Evolutionary conservation across 1,140 invertebrate species (phyloP).

Genomic region (Helicoverpa zea): DNA sequence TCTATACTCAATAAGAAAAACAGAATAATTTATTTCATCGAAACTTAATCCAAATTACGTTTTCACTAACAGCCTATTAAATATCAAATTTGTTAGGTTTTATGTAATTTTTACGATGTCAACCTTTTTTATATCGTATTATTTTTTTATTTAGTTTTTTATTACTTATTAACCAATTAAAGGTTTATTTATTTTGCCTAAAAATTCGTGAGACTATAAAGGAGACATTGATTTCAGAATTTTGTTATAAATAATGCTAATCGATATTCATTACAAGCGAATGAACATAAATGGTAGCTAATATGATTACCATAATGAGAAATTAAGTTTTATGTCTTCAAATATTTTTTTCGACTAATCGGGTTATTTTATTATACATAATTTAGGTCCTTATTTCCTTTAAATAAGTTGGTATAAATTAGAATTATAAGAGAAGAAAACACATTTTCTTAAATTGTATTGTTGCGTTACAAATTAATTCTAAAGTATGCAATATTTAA

Average conservation of each 20-base stretch:
- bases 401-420: too few species aligned
- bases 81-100: background rate
- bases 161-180: background rate
- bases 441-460: too few species aligned
- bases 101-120: background rate
- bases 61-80: background rate
- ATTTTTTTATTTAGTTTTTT: background rate
- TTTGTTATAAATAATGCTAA: background rate
- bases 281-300: conserved; percentile 23
- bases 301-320: conserved; percentile 10
- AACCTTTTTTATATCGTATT: conserved; percentile 1
- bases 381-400: too few species aligned
- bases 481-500: too few species aligned
- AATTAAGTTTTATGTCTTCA: background rate
- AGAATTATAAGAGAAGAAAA: too few species aligned
- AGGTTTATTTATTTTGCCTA: background rate
- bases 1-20: conserved; percentile 7
- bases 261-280: conserved; percentile 16
- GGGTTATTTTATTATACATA: too few species aligned
- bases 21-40: background rate
- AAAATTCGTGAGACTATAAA: background rate
- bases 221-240: background rate
- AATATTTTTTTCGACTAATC: too few species aligned
- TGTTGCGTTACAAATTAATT: too few species aligned
- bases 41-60: background rate